phyloP scores from a whole-genome alignment of 2,797 vertebrate genomes.

The Schizopygopsis pylzovi region DNA sequence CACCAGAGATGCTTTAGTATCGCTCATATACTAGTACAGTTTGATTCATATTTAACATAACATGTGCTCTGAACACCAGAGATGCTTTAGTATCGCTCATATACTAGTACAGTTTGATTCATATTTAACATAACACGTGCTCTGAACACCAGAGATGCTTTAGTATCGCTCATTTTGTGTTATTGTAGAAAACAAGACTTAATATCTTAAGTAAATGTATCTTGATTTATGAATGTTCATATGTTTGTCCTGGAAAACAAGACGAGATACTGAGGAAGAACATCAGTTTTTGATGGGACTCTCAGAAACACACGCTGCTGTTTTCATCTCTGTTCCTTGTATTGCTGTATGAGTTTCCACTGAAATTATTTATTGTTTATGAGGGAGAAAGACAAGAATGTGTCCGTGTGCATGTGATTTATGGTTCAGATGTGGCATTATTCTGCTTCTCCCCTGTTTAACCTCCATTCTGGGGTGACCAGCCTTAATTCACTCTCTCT shows the following conservation, averaged over 20 bases:
- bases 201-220: no score
- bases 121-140: no score
- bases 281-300: neutral
- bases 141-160: no score
- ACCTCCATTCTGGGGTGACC: conserved; percentile 52
- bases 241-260: neutral
- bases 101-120: no score
- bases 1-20: no score
- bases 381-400: conserved; percentile 41
- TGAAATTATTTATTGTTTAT: conserved; percentile 14
- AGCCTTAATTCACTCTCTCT: conserved; percentile 56
- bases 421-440: conserved; percentile 75
- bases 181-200: no score
- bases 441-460: conserved; percentile 62
- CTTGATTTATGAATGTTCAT: no score
- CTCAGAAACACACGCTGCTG: neutral
- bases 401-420: conserved; percentile 65
- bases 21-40: no score
- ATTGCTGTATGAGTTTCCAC: conserved; percentile 17
- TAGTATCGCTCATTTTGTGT: no score
- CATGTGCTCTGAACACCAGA: no score
- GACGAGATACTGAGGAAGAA: neutral
- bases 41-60: no score
- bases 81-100: no score
- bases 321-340: neutral